phyloP scores from a whole-genome alignment of 2,888 invertebrate species.

The Meloe dianella region DNA sequence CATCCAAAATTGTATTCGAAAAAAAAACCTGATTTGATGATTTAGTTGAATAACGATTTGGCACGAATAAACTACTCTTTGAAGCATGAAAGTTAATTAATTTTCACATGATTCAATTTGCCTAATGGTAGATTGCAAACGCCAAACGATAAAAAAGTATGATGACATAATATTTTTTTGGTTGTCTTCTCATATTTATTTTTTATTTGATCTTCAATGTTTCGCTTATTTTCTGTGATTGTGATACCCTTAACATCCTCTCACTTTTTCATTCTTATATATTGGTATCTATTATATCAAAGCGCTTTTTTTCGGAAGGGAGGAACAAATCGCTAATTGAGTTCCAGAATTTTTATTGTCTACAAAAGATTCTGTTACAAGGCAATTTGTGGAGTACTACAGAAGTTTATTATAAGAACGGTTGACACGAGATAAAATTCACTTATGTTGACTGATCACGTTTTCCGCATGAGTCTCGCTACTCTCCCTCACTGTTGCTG shows the following conservation, averaged over 20 bases:
- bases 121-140: neutral
- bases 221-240: neutral
- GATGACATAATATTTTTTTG: neutral
- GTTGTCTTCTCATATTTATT: neutral
- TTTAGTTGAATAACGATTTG: neutral
- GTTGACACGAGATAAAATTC: constrained; percentile 49
- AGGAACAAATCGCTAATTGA: constrained; percentile 40
- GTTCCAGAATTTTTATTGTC: constrained; percentile 42
- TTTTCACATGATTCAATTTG: neutral
- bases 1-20: neutral
- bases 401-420: constrained; percentile 45
- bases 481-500: constrained; percentile 30
- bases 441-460: constrained; percentile 54
- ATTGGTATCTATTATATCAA: neutral
- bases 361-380: constrained; percentile 45
- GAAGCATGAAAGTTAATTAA: neutral
- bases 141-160: neutral
- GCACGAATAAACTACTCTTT: neutral
- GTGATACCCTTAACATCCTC: neutral
- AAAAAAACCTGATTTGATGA: neutral
- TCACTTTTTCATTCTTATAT: neutral
- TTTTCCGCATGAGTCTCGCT: constrained; percentile 45
- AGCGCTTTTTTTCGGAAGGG: neutral
- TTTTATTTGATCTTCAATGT: neutral
- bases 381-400: constrained; percentile 42